phyloP scores from a whole-genome alignment of 2,888 invertebrate genomes.

The Gasteruption jaculator region DNA sequence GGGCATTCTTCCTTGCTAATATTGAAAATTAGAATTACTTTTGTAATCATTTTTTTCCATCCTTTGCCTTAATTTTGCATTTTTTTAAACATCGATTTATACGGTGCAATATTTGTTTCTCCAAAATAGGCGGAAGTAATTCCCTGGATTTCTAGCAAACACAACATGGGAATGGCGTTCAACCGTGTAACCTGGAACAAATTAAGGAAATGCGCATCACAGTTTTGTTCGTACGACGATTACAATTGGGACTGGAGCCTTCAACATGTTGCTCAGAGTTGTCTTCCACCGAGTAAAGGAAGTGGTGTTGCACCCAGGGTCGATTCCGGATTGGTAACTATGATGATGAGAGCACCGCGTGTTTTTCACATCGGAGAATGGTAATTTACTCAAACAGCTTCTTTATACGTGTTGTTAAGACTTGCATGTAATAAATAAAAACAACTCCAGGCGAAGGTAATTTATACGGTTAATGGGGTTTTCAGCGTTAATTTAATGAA shows the following conservation, averaged over 20 bases:
- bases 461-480: too few species aligned
- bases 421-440: too few species aligned
- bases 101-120: neutral
- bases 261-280: conserved; percentile 83
- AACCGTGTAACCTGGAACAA: conserved; percentile 83
- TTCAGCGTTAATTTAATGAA: too few species aligned
- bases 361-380: conserved; percentile 99
- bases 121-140: conserved; percentile 75
- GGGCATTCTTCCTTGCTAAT: too few species aligned
- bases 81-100: neutral
- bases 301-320: conserved; percentile 39
- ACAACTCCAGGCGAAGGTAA: too few species aligned
- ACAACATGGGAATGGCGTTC: conserved; percentile 99
- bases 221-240: conserved; percentile 95
- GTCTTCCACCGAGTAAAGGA: conserved; percentile 63
- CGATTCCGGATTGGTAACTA: conserved; percentile 65
- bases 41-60: conserved; percentile 1
- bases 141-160: conserved; percentile 94
- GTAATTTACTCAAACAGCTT: too few species aligned
- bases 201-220: conserved; percentile 73
- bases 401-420: too few species aligned
- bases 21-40: conserved; percentile 1
- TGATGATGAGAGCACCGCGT: conserved; percentile 87
- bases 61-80: conserved; percentile 6
- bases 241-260: conserved; percentile 99